These are phyloP conservation scores for Metacarcinus magister DNA, from an alignment of 2,888 invertebrate species.

Conservation along the genomic window DNA sequence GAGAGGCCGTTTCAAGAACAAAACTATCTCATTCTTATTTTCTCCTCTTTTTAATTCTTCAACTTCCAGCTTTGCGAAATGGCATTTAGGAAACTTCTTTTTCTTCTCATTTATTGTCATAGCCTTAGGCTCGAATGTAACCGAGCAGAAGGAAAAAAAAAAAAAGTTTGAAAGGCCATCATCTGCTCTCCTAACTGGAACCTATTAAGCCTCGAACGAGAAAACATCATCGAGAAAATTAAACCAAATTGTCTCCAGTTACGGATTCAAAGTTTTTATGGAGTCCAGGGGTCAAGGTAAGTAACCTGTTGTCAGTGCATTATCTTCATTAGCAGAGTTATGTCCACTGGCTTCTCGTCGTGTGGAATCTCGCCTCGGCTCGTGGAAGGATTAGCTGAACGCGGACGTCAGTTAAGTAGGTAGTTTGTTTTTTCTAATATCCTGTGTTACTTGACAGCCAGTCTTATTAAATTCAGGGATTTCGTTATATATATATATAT, in stretches of 20 bases:
- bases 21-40: not conserved
- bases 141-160: not conserved
- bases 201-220: not conserved
- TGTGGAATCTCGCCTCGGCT: not conserved
- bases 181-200: not conserved
- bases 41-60: not conserved
- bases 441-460: not conserved
- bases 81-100: not conserved
- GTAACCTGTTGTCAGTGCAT: constrained; percentile 34
- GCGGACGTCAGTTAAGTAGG: not conserved
- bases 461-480: not conserved
- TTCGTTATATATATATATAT: no score
- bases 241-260: not conserved
- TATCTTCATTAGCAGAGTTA: constrained; percentile 8
- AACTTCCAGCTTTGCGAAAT: not conserved
- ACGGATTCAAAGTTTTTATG: not conserved
- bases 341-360: not conserved
- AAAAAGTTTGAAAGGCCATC: not conserved
- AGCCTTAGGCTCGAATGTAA: not conserved
- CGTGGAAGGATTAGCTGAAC: not conserved
- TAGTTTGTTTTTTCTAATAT: not conserved
- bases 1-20: not conserved
- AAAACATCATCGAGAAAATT: not conserved
- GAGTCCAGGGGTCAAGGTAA: not conserved
- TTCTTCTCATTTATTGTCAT: not conserved